Evolutionary conservation across 2,888 invertebrate species (phyloP), one percentile per base, ranked within the genome.

Genomic region (Aporophyla nigra): DNA sequence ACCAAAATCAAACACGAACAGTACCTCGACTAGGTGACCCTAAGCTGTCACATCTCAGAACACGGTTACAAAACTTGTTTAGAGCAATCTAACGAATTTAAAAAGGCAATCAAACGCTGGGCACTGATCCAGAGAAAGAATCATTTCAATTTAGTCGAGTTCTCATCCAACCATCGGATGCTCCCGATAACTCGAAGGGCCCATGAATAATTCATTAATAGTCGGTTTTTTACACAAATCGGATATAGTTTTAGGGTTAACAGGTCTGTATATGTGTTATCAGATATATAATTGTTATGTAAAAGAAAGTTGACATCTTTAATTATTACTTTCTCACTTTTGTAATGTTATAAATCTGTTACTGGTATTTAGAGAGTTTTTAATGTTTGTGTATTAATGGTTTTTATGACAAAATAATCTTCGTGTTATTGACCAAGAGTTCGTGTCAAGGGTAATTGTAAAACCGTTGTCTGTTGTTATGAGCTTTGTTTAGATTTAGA

Each of bases 171-270:
- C 61, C 77, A 62, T 84, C 56, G 49, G 75, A 79, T 81, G 82
- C 77, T 83, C 87, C 76, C 75, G 86, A 78, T 85, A 75, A 71
- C 78, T 59, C 71, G 61, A 86, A 87, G 87, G 87, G 88, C 87
- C 78, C 14, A 88, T 88, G 87, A 88, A 88, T 88, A 74, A 88
- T 87, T 83, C 84, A 88, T 86, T 33, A 81, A 65, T 66, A 73
- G 75, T 78, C 70, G 46, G 70, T 85, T 86, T 87, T 84, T 86
- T 83, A 69, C 66, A 76, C 71, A 75, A 85, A 87, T 88, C 86
- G 86, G 86, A 88, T 88, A 82, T 81, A 88, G 88, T 87, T 87
- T 87, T 85, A 87, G 83, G 88, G 88, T 87, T 85, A 87, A 77
- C 82, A 78, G 83, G 81, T 81, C 82, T 81, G 10, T 63, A 80